Evolutionary conservation across 2,113 vertebrate genomes (phyloP), one percentile per base, ranked within the genome.

Genomic region (Melanerpes aurifrons): DNA sequence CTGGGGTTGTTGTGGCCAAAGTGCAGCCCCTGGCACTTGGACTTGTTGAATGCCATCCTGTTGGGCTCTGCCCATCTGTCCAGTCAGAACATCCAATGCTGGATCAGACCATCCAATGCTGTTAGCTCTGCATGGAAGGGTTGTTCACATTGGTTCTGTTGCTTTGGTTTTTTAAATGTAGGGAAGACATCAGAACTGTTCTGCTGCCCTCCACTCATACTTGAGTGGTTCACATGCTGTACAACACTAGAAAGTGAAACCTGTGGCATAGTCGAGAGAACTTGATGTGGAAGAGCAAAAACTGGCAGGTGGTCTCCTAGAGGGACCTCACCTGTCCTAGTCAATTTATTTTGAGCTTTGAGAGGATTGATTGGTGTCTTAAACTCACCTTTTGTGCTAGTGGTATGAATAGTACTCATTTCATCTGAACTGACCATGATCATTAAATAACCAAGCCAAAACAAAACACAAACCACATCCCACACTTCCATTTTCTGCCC

Each of bases 181-280:
- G 76, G 69, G 31, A 83, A 79, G 76, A 6, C 1, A 4, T 6
- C 21, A 31, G 12, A 53, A 25, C 56, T 68, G 3, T 37, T 57
- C 17, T 80, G 7, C 43, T 79, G 26, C 12, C 16, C 8, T 87
- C 79, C 15, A 29, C 73, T 83, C 7, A 0, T 47, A 5, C 28
- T 79, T 21, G 20, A 20, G 37, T 48, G 19, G 54, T 70, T 82
- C 32, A 21, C 26, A 10, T 0, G 0, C 12, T 73, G 1, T 3
- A 18, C 45, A 73, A 48, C 72, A 56, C 53, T 63, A 26, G 8
- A 10, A 28, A 79, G 31, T 50, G 18, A 63, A 89, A 85, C 26
- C 0, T 4, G 0, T 24, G 22, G 9, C 26, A 26, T 50, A 15
- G 40, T 48, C 37, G 61, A 64, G 53, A 86, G 32, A 83, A 57